phyloP scores from a whole-genome alignment of 1,140 invertebrate species.

The Leptopilina clavipes region DNA sequence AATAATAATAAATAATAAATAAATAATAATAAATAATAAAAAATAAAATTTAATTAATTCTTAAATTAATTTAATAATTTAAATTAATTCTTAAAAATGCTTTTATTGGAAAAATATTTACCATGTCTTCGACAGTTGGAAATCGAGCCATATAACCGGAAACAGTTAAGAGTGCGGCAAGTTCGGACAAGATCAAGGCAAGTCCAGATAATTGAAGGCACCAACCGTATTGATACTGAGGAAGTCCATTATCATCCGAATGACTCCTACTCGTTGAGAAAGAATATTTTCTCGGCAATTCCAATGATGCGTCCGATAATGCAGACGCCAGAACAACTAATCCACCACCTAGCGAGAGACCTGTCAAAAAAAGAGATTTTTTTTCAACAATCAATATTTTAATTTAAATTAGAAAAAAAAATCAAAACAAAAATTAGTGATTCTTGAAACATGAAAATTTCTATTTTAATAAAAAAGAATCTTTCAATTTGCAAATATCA shows the following conservation, averaged over 20 bases:
- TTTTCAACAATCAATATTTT: too few relatives aligned
- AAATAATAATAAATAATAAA: too few relatives aligned
- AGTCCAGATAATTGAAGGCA: constrained; percentile 81
- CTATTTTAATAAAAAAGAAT: too few relatives aligned
- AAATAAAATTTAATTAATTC: too few relatives aligned
- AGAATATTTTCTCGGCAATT: constrained; percentile 71
- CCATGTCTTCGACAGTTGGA: constrained; percentile 80
- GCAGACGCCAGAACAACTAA: constrained; percentile 80
- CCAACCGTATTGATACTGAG: constrained; percentile 82
- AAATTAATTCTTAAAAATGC: too few relatives aligned
- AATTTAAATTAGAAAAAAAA: too few relatives aligned
- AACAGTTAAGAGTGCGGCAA: constrained; percentile 80
- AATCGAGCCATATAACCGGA: constrained; percentile 80
- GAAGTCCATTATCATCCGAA: constrained; percentile 68
- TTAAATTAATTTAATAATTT: too few relatives aligned
- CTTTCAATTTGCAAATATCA: too few relatives aligned
- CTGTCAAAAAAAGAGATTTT: constrained; percentile 70
- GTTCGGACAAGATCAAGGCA: constrained; percentile 80
- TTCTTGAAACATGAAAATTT: too few relatives aligned
- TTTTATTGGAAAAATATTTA: constrained; percentile 66
- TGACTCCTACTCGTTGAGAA: constrained; percentile 67
- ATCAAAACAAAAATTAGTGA: too few relatives aligned
- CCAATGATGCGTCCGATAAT: constrained; percentile 78
- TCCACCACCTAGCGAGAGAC: constrained; percentile 78
- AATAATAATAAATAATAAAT: too few relatives aligned